Evolutionary conservation across 2,113 vertebrate genomes (phyloP), one percentile per base, ranked within the genome.

Genomic region (Anas platyrhynchos): DNA sequence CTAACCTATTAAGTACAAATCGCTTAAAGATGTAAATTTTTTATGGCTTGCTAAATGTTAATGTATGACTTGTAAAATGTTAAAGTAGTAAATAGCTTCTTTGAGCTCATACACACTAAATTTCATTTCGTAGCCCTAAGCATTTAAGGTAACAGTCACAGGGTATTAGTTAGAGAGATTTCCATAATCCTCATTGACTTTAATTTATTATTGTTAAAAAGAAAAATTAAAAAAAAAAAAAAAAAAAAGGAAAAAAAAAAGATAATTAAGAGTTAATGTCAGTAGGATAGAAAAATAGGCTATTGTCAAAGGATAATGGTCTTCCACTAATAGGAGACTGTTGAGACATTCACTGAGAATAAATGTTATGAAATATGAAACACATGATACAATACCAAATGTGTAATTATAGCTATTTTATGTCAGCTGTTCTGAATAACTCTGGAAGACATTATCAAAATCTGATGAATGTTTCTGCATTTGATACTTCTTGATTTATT

Each of bases 21-120:
- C 25, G 59, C 94, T 98, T 98, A 98, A 97, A 97, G 91, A 97
- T 98, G 97, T 97, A 98, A 96, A 97, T 96, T 97, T 97, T 97
- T 98, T 98, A 98, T 96, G 94, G 96, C 93, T 97, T 98, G 90
- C 96, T 97, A 98, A 98, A 98, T 98, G 98, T 98, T 98, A 98
- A 98, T 97, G 94, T 97, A 98, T 97, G 98, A 93, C 97, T 97
- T 97, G 92, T 97, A 97, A 98, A 98, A 98, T 98, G 98, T 97
- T 98, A 98, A 97, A 97, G 97, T 96, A 97, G 97, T 97, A 98
- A 98, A 98, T 97, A 98, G 97, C 81, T 62, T 96, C 89, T 95
- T 97, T 88, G 76, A 96, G 85, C 88, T 97, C 95, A 83, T 96
- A 96, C 93, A 84, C 90, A 95, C 84, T 98, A 96, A 97, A 97